phyloP scores from a whole-genome alignment of 1,140 invertebrate species.

The Andricus grossulariae region DNA sequence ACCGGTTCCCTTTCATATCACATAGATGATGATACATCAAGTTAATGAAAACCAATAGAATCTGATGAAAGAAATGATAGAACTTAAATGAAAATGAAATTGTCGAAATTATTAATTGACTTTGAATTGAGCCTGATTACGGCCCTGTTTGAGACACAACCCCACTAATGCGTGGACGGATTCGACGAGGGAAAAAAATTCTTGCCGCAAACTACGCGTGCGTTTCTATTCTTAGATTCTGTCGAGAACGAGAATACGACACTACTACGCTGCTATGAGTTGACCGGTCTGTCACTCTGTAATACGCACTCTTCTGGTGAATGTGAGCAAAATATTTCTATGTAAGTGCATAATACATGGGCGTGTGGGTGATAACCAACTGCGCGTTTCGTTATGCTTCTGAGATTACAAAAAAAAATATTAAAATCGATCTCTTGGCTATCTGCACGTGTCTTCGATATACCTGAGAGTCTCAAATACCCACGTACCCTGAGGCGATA shows the following conservation, averaged over 20 bases:
- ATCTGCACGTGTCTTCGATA: slow-evolving; percentile 18
- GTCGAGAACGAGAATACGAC: slow-evolving; percentile 37
- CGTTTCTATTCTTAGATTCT: slow-evolving; percentile 59
- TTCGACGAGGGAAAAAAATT: slow-evolving; percentile 15
- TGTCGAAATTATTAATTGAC: too few species aligned
- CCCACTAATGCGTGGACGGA: neutral
- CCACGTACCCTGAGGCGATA: neutral
- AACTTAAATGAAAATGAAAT: too few species aligned
- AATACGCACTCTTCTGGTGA: neutral
- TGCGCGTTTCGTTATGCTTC: slow-evolving; percentile 24
- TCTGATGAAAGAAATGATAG: too few species aligned
- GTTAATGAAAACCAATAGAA: too few species aligned
- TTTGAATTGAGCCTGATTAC: neutral
- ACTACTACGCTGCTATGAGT: slow-evolving; percentile 43
- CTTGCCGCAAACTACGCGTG: slow-evolving; percentile 58
- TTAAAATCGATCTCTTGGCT: neutral
- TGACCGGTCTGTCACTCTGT: slow-evolving; percentile 20
- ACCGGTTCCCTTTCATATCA: too few species aligned
- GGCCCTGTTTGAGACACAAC: slow-evolving; percentile 6
- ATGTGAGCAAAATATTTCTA: slow-evolving; percentile 28
- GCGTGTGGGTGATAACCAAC: neutral
- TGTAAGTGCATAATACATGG: neutral
- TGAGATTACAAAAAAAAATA: slow-evolving; percentile 7
- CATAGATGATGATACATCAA: too few species aligned
- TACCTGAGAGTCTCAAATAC: slow-evolving; percentile 16